Percentiles rank a stretch among this genome's conserved stretches.
Evolutionary conservation across 2,888 invertebrate species (phyloP).

Genomic region (Apoda limacodes): DNA sequence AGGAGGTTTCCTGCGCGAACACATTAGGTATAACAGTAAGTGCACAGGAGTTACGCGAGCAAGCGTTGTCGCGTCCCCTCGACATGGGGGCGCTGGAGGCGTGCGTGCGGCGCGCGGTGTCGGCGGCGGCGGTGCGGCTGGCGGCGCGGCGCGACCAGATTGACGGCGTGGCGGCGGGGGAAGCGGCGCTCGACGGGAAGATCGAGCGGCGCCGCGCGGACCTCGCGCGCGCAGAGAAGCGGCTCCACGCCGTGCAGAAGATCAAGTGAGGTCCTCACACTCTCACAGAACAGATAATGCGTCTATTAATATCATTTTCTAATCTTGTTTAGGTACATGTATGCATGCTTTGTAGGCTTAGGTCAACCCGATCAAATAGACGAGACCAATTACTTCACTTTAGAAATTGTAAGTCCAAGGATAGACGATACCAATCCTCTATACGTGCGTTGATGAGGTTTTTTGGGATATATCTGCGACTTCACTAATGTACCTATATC

Average conservation of each 20-base stretch:
- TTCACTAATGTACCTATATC: no score
- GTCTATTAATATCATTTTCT: no score
- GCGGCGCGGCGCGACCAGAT: conserved; percentile 81
- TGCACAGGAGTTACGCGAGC: conserved; percentile 76
- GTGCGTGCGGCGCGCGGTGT: conserved; percentile 80
- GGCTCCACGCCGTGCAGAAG: conserved; percentile 93
- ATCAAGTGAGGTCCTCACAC: conserved; percentile 75
- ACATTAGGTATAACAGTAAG: neutral
- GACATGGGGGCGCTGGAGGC: conserved; percentile 87
- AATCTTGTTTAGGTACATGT: no score
- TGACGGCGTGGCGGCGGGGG: conserved; percentile 88
- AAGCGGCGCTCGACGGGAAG: conserved; percentile 90
- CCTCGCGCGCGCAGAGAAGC: conserved; percentile 91
- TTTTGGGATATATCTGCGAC: no score
- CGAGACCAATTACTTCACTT: no score
- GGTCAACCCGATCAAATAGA: no score
- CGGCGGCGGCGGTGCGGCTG: conserved; percentile 76
- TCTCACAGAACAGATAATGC: no score
- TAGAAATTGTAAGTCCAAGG: no score
- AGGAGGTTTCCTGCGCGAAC: neutral
- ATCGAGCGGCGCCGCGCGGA: conserved; percentile 92
- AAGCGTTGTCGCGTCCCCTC: conserved; percentile 84
- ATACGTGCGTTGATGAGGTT: no score
- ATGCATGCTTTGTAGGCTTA: no score
- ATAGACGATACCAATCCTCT: no score